Evolutionary conservation across 2,797 vertebrate species (phyloP).

Genomic region (Pseudocheirus occidentalis): DNA sequence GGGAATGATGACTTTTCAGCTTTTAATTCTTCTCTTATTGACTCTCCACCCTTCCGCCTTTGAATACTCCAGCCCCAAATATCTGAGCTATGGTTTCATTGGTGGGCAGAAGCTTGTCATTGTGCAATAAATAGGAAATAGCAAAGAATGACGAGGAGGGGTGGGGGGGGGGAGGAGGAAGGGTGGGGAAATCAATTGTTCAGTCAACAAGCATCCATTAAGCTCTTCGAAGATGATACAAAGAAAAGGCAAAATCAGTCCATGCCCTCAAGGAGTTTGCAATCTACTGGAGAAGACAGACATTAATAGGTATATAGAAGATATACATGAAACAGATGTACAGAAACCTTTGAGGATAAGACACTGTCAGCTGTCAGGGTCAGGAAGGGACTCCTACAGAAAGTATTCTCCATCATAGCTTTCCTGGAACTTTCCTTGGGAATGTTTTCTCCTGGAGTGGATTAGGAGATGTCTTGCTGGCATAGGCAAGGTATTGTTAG

Average conservation of each 20-base stretch:
- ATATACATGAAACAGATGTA: background rate
- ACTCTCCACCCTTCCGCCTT: background rate
- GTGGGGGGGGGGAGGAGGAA: too few relatives aligned
- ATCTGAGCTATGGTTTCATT: background rate
- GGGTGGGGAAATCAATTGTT: background rate
- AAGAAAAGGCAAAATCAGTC: background rate
- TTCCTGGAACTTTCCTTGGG: background rate
- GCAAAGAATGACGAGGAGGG: background rate
- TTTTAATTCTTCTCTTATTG: slow-evolving; percentile 55
- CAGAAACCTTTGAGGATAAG: background rate
- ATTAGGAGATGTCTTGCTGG: background rate
- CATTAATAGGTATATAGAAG: background rate
- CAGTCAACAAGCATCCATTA: background rate
- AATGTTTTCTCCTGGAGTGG: background rate
- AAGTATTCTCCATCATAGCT: background rate
- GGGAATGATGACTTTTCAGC: slow-evolving; percentile 59
- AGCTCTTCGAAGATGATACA: background rate
- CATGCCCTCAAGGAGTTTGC: background rate
- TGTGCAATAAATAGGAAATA: background rate
- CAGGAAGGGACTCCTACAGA: background rate
- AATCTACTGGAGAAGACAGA: background rate
- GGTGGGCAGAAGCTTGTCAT: background rate
- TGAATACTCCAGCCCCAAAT: background rate
- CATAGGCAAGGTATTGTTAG: background rate
- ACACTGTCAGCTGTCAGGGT: background rate